phyloP scores from a whole-genome alignment of 2,797 vertebrate species.

The Oreortyx pictus region DNA sequence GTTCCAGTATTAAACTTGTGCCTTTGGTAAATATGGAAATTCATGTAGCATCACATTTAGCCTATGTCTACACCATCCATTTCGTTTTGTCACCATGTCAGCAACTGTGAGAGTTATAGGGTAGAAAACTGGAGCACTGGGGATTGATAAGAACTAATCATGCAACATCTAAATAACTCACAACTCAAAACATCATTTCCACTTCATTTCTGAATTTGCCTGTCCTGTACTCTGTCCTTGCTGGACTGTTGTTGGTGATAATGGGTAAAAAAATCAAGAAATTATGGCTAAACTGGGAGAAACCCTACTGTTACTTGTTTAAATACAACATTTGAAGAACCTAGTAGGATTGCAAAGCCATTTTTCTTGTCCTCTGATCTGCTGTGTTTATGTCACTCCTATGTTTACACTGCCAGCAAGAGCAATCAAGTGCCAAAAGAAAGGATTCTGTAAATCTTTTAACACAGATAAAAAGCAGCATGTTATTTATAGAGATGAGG shows the following conservation, averaged over 20 bases:
- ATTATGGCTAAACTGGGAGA: neutral
- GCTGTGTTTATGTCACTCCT: neutral
- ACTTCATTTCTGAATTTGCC: neutral
- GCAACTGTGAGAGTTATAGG: neutral
- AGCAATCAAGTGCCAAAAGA: conserved; percentile 10
- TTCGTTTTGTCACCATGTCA: neutral
- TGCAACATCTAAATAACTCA: neutral
- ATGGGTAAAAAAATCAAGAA: neutral
- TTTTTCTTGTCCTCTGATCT: conserved; percentile 25
- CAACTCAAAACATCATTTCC: conserved; percentile 6
- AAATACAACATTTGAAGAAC: neutral
- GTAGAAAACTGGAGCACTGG: neutral
- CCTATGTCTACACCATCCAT: neutral
- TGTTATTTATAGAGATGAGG: conserved; percentile 39
- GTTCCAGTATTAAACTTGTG: neutral
- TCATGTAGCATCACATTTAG: neutral
- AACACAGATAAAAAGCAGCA: conserved; percentile 24
- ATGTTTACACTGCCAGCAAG: conserved; percentile 4
- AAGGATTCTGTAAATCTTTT: conserved; percentile 50
- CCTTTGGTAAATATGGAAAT: neutral
- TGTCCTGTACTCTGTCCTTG: neutral
- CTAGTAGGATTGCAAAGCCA: neutral
- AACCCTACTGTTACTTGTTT: neutral
- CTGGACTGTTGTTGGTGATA: neutral
- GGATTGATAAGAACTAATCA: neutral